Conservation (phyloP, 2,888 invertebrate species). For the Drosophila bunnanda region DNA sequence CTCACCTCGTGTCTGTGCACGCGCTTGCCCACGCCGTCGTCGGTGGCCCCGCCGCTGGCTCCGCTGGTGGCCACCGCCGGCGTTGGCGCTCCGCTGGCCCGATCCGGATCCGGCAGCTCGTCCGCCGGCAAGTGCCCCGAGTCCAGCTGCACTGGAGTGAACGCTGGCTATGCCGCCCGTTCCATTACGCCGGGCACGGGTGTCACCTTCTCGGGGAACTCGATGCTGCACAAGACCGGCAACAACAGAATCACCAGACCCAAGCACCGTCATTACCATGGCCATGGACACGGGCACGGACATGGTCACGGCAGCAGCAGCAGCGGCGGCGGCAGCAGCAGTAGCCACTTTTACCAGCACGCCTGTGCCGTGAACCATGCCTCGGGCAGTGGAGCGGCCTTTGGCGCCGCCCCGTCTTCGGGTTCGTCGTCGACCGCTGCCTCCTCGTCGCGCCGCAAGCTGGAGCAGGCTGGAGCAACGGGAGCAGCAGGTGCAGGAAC, state of each 20-base stretch:
- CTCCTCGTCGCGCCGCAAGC: constrained; percentile 31
- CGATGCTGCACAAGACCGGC: constrained; percentile 82
- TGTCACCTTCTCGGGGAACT: constrained; percentile 37
- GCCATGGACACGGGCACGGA: constrained; percentile 83
- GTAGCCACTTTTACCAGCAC: constrained; percentile 27
- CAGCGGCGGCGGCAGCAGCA: constrained; percentile 1
- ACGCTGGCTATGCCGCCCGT: constrained; percentile 30
- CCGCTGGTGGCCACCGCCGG: background rate
- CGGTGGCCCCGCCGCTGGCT: constrained; percentile 24
- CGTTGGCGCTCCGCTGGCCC: constrained; percentile 1
- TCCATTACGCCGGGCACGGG: constrained; percentile 22
- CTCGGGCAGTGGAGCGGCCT: constrained; percentile 11
- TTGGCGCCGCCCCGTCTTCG: background rate
- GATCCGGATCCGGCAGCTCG: constrained; percentile 12
- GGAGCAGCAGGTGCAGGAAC: constrained; percentile 8
- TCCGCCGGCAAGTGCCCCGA: constrained; percentile 27
- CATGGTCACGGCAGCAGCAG: constrained; percentile 65
- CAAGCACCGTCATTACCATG: constrained; percentile 82
- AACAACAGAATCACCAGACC: constrained; percentile 83
- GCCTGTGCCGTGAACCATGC: constrained; percentile 18
- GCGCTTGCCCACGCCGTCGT: constrained; percentile 31
- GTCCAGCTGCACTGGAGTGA: constrained; percentile 19
- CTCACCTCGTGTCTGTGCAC: constrained; percentile 85
- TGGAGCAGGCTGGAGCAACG: constrained; percentile 26
- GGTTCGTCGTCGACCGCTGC: constrained; percentile 1